Percentiles rank a stretch among this genome's conserved stretches.
phyloP scores from a whole-genome alignment of 1,140 invertebrate species.

The Habropoda laboriosa region DNA sequence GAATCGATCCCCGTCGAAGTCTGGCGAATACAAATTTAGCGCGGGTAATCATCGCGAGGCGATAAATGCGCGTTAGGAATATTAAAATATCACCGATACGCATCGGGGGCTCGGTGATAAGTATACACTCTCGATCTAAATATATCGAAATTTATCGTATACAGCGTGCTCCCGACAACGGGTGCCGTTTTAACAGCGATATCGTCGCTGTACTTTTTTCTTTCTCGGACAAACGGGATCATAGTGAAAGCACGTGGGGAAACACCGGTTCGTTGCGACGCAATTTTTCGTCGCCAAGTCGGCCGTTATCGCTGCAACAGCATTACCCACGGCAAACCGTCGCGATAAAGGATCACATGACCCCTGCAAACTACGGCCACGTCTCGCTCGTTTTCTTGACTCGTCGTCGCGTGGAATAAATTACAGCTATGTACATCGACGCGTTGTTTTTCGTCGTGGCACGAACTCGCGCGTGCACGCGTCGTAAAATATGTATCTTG shows the following conservation, averaged over 20 bases:
- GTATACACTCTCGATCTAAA: background rate
- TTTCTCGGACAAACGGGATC: background rate
- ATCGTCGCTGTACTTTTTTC: background rate
- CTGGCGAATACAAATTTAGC: background rate
- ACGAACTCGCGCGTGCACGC: too few relatives aligned
- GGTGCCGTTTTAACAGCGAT: background rate
- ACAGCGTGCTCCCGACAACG: background rate
- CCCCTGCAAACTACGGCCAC: background rate
- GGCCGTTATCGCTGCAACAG: constrained; percentile 1
- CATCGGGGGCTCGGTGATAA: constrained; percentile 19
- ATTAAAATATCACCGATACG: background rate
- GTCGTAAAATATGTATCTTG: constrained; percentile 19
- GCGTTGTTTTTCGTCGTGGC: background rate
- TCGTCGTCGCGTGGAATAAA: background rate
- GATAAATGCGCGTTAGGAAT: background rate
- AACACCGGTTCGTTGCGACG: background rate
- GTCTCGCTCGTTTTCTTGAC: background rate
- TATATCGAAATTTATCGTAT: constrained; percentile 20
- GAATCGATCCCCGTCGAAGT: too few relatives aligned
- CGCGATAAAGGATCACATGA: constrained; percentile 20
- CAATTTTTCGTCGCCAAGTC: constrained; percentile 18
- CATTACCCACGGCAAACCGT: background rate
- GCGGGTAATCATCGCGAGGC: background rate
- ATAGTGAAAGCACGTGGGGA: background rate
- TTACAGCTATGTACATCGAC: background rate